Base-by-base conservation (phyloP, 2,797 vertebrate species). In the Adelosebastes latens region DNA sequence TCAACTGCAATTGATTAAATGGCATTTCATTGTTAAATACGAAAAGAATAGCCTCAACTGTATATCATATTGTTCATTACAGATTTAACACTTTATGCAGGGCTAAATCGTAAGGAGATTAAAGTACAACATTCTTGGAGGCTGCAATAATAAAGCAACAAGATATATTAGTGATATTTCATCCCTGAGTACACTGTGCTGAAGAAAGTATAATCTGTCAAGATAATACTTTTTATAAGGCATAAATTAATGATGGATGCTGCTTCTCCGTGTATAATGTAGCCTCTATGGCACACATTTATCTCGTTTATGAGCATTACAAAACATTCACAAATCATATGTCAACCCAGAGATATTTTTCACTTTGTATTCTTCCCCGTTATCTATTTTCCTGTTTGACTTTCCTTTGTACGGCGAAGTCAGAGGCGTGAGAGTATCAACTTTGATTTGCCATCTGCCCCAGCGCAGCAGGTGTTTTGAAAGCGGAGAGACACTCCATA, bases 401-500 rank as follows among this genome's bases (percentile, higher is more conserved):
- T 89, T 68, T 58, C 24, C 63, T 77, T 69, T 52, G 63, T 18
- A 36, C 7, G 1, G 22, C 8, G 3, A 73, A 29, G 61, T 71
- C 64, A 49, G 82, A 83, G 75, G 89, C 36, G 20, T 31, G 18
- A 82, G 70, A 86, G 75, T 81, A 80, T 82, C 78, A 77, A 74
- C 79, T 87, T 86, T 83, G 83, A 87, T 85, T 87, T 88, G 84
- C 87, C 88, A 85, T 86, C 76, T 20, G 69, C 78, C 82, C 82
- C 72, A 4, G 58, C 61, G 31, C 78, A 89, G 92, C 93, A 93
- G 93, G 94, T 95, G 94, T 94, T 93, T 90, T 88, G 76, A 91
- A 93, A 92, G 84, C 7, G 11, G 79, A 92, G 84, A 91, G 76
- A 88, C 91, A 90, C 87, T 89, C 86, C 81, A 94, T 95, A 92